phyloP scores from a whole-genome alignment of 2,797 vertebrate genomes.

The Momotus momota region DNA sequence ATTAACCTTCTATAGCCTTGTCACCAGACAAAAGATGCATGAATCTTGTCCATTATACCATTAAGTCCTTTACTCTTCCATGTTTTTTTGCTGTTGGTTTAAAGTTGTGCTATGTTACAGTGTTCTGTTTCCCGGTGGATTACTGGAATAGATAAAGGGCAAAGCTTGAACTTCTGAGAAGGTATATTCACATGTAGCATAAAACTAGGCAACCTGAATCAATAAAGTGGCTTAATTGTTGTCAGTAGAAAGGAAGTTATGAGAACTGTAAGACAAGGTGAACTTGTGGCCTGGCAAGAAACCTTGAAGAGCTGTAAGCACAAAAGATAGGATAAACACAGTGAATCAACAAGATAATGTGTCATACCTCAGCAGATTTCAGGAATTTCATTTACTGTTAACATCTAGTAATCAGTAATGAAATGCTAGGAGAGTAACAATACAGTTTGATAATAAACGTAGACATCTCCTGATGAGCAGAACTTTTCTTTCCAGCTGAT shows the following conservation, averaged over 20 bases:
- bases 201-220: not conserved
- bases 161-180: not conserved
- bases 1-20: not conserved
- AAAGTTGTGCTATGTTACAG: not conserved
- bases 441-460: not conserved
- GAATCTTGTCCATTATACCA: not conserved
- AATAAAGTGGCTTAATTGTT: not conserved
- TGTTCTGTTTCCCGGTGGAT: not conserved
- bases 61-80: not conserved
- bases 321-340: not conserved
- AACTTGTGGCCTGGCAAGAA: not conserved
- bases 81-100: not conserved
- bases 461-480: not conserved
- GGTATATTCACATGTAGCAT: not conserved
- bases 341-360: not conserved
- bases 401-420: not conserved
- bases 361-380: not conserved
- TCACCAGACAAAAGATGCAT: not conserved
- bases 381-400: not conserved
- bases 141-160: not conserved
- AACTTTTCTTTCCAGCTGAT: constrained; percentile 1
- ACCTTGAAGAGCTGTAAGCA: not conserved
- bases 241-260: not conserved
- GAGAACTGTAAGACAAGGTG: not conserved
- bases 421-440: not conserved